phyloP scores from a whole-genome alignment of 2,797 vertebrate species.

The Pseudomugil tenellus region DNA sequence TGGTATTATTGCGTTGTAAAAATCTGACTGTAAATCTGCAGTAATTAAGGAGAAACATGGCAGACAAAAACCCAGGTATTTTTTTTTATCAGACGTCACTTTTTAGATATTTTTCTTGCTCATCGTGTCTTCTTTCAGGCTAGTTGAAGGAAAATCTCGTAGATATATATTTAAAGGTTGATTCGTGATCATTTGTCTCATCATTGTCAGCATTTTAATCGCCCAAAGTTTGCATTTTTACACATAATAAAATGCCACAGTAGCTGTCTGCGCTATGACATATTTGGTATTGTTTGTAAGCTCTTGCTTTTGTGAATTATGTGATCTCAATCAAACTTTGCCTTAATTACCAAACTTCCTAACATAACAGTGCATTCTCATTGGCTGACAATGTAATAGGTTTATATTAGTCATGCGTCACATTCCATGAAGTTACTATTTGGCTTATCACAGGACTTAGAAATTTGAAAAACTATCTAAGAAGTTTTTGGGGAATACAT shows the following conservation, averaged over 20 bases:
- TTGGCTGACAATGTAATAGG: not conserved
- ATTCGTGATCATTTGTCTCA: no score
- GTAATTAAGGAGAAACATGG: not conserved
- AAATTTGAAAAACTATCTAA: no score
- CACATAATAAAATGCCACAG: not conserved
- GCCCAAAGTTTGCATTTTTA: not conserved
- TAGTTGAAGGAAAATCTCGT: not conserved
- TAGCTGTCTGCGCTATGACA: not conserved
- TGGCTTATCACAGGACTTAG: no score
- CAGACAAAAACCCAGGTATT: no score
- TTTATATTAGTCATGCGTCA: not conserved
- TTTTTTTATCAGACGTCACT: not conserved
- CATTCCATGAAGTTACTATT: no score
- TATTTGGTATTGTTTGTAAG: not conserved
- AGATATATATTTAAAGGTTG: not conserved
- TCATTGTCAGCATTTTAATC: no score
- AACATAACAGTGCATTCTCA: no score
- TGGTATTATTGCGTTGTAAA: slow-evolving; percentile 4
- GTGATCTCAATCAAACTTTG: not conserved
- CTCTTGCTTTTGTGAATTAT: not conserved
- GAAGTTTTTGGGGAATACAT: no score
- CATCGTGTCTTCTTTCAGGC: not conserved
- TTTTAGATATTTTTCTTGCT: not conserved
- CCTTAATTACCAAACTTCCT: not conserved
- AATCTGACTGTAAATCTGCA: not conserved